These are phyloP conservation scores for Xyrauchen texanus DNA, from an alignment of 2,113 vertebrate genomes.

Conservation along the genomic window DNA sequence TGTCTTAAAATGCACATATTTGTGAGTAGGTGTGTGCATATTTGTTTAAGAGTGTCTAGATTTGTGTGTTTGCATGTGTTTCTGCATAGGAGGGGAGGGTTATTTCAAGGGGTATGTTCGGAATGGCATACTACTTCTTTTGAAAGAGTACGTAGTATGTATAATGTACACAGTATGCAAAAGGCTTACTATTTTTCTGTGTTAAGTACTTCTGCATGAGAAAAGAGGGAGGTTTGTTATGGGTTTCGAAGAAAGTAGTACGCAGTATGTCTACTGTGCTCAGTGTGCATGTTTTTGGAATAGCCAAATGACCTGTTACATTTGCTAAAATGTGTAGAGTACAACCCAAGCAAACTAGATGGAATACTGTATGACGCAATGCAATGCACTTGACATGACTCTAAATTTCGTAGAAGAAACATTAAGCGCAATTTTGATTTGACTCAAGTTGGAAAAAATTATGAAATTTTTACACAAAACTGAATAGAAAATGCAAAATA, in stretches of 20 bases:
- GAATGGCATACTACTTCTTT: background rate
- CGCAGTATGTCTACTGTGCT: too few relatives aligned
- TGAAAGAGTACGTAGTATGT: background rate
- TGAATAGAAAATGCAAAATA: background rate
- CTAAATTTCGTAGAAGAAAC: background rate
- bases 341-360: slow-evolving; percentile 6
- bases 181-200: too few relatives aligned
- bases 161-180: background rate
- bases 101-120: slow-evolving; percentile 43
- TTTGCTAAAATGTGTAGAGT: slow-evolving; percentile 2
- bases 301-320: too few relatives aligned
- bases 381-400: slow-evolving; percentile 5
- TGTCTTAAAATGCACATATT: slow-evolving; percentile 30
- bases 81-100: slow-evolving; percentile 31
- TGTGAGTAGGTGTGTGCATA: slow-evolving; percentile 61
- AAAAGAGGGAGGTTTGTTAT: slow-evolving; percentile 48
- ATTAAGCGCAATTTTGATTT: background rate
- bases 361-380: slow-evolving; percentile 16
- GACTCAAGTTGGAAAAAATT: too few relatives aligned
- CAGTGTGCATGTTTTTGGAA: background rate
- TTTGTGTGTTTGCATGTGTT: too few relatives aligned
- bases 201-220: too few relatives aligned
- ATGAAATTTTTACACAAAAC: background rate
- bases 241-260: background rate
- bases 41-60: too few relatives aligned